Conservation (phyloP, 2,797 vertebrate species). For the Chanos chanos region DNA sequence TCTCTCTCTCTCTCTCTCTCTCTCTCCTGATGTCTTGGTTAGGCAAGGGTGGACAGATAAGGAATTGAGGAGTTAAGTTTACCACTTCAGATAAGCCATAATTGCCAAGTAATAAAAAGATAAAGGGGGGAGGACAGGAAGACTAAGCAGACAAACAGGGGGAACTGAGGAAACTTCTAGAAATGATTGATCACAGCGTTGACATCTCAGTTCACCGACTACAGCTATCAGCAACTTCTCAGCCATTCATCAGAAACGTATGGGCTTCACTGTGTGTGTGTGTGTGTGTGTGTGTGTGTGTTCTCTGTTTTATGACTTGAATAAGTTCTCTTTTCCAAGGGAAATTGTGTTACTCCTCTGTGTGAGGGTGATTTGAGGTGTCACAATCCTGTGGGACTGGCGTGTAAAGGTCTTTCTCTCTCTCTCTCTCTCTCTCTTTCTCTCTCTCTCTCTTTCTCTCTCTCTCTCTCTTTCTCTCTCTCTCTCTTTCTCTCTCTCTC, state of each 20-base stretch:
- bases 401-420: too few species aligned
- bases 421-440: too few species aligned
- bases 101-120: slow-evolving; percentile 68
- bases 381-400: too few species aligned
- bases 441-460: slow-evolving; percentile 10
- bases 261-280: background rate
- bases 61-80: slow-evolving; percentile 63
- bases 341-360: too few species aligned
- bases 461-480: background rate
- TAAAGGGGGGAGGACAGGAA: slow-evolving; percentile 44
- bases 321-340: slow-evolving; percentile 17
- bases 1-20: slow-evolving; percentile 42
- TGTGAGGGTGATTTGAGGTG: too few species aligned
- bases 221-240: slow-evolving; percentile 51
- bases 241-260: slow-evolving; percentile 39
- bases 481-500: background rate
- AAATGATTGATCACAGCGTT: slow-evolving; percentile 60
- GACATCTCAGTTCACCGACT: slow-evolving; percentile 52
- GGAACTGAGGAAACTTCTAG: slow-evolving; percentile 46
- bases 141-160: slow-evolving; percentile 50
- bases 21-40: slow-evolving; percentile 64
- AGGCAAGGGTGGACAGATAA: slow-evolving; percentile 58
- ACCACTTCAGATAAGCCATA: slow-evolving; percentile 67
- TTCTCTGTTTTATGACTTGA: slow-evolving; percentile 24
- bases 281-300: slow-evolving; percentile 16